Conservation (phyloP, 2,888 invertebrate genomes). For the Ormyrus pomaceus region DNA sequence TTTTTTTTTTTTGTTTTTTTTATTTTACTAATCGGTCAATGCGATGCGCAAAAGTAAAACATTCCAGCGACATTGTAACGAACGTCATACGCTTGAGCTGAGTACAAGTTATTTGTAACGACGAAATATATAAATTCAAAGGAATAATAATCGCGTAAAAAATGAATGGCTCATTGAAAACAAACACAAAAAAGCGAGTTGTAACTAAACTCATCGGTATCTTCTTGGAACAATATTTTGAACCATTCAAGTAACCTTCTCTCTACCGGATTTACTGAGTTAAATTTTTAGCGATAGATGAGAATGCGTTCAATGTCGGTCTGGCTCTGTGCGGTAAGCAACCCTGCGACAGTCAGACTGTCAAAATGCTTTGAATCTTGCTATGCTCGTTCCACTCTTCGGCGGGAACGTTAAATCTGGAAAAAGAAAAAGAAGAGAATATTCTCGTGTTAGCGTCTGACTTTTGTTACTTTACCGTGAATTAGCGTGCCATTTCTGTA, state of each 20-base stretch:
- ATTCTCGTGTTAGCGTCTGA: conserved; percentile 25
- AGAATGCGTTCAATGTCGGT: conserved; percentile 63
- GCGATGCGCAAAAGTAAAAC: conserved; percentile 46
- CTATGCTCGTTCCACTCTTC: conserved; percentile 23
- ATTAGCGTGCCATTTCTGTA: conserved; percentile 71
- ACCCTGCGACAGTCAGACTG: not conserved
- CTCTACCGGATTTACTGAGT: conserved; percentile 71
- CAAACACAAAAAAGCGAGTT: conserved; percentile 23
- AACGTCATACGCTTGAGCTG: conserved; percentile 45
- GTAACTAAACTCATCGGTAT: not conserved
- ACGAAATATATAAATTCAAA: conserved; percentile 12
- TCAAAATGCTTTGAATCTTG: conserved; percentile 13
- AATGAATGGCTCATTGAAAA: not conserved
- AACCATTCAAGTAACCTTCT: conserved; percentile 62
- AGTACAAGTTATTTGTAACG: conserved; percentile 14
- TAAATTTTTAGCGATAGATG: conserved; percentile 72
- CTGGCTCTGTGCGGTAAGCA: conserved; percentile 23
- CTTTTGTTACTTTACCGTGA: conserved; percentile 64
- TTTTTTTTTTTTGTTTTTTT: conserved; percentile 5
- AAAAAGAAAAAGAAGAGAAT: conserved; percentile 28
- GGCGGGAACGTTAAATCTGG: conserved; percentile 14
- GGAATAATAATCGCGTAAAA: not conserved
- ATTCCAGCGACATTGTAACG: conserved; percentile 47
- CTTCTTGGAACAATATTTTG: conserved; percentile 29
- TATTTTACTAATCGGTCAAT: conserved; percentile 47